Base-by-base conservation (phyloP, 2,797 vertebrate genomes). In the Ataeniobius toweri region DNA sequence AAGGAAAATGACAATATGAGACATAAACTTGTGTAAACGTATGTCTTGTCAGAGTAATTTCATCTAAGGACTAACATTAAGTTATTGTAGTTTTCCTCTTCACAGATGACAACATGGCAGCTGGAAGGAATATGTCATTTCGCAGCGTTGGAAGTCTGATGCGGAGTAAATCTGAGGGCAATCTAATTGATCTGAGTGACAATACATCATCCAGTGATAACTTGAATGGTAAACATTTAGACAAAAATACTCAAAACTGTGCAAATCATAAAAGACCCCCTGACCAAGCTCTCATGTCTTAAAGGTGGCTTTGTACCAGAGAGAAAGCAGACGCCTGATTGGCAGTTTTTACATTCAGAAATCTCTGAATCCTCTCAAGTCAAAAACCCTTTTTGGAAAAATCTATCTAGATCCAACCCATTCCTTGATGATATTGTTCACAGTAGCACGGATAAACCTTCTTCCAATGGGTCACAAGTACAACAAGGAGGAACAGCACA, bases 331-430 rank as follows among this genome's bases (percentile, higher is more conserved):
- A 91, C 86, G 70, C 90, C 85, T 0, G 79, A 94, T 28, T 94
- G 93, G 93, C 80, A 85, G 8, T 75, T 86, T 75, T 77, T 91
- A 78, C 90, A 93, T 65, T 89, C 92, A 80, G 86, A 90, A 71
- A 73, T 74, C 18, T 85, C 91, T 82, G 71, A 80, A 61, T 55
- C 84, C 73, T 86, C 92, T 84, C 94, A 92, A 84, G 92, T 88
- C 65, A 94, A 91, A 71, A 99, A 99, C 89, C 98, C 98, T 8
- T 99, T 99, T 90, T 98, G 97, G 97, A 96, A 95, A 75, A 96
- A 97, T 84, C 91, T 98, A 2, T 97, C 96, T 58, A 94, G 86
- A 80, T 99, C 98, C 36, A 99, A 99, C 84, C 98, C 98, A 70
- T 99, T 99, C 63, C 86, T 99, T 84, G 96, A 97, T 79, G 98